Percentiles rank a stretch among this genome's conserved stretches.
Evolutionary conservation across 2,113 vertebrate species (phyloP).

Genomic region (Sebastes schlegelii): DNA sequence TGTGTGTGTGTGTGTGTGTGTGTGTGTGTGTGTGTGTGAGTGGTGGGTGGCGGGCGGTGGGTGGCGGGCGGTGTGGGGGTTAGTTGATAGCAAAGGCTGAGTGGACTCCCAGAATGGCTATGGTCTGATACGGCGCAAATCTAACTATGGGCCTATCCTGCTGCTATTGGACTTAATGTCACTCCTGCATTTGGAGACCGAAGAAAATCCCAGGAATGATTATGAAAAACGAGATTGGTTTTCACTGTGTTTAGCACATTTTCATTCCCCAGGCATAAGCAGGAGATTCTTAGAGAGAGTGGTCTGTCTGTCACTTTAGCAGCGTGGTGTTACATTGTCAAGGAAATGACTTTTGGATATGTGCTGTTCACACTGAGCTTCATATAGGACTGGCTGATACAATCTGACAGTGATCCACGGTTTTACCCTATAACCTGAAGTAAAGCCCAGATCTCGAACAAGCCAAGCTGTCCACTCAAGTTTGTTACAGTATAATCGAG

Average conservation of each 20-base stretch:
- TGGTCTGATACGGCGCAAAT: constrained; percentile 69
- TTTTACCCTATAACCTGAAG: constrained; percentile 45
- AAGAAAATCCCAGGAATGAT: constrained; percentile 78
- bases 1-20: constrained; percentile 18
- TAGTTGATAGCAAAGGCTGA: constrained; percentile 53
- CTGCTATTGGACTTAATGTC: constrained; percentile 79
- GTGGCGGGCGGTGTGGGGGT: not conserved
- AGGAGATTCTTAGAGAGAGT: constrained; percentile 67
- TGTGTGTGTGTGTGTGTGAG: too few relatives aligned
- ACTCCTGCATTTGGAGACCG: constrained; percentile 73
- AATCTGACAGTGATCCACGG: constrained; percentile 68
- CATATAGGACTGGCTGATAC: constrained; percentile 43
- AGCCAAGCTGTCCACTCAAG: constrained; percentile 21
- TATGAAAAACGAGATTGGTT: constrained; percentile 80
- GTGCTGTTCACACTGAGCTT: constrained; percentile 60
- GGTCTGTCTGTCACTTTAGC: constrained; percentile 71
- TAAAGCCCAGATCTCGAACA: constrained; percentile 43
- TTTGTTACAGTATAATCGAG: constrained; percentile 11
- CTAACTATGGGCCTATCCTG: constrained; percentile 72
- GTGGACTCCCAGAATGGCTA: constrained; percentile 63
- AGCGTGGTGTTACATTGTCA: constrained; percentile 70
- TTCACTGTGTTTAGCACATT: constrained; percentile 80
- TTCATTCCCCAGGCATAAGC: constrained; percentile 68
- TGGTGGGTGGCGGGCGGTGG: not conserved
- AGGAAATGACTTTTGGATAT: constrained; percentile 71